Conservation (phyloP, 2,113 vertebrate genomes). For the Rhinoptilus africanus region DNA sequence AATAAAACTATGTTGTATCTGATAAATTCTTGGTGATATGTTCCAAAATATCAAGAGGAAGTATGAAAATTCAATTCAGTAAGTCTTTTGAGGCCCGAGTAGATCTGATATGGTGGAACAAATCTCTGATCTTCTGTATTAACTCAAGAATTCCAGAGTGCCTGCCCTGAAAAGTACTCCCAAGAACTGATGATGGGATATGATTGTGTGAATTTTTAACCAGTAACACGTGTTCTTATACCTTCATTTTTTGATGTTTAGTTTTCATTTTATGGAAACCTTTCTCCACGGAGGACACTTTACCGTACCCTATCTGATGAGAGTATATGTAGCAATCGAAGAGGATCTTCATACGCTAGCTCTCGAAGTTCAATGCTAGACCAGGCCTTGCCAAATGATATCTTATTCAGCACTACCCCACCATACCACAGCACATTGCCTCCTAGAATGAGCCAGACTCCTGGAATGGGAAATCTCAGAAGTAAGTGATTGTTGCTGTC, state of each 20-base stretch:
- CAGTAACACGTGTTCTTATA: not conserved
- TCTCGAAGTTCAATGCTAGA: constrained; percentile 93
- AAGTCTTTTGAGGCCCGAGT: not conserved
- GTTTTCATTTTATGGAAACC: constrained; percentile 81
- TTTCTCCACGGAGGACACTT: constrained; percentile 84
- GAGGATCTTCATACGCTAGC: constrained; percentile 86
- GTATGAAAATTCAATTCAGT: not conserved
- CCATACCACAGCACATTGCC: constrained; percentile 91
- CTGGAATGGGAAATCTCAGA: constrained; percentile 82
- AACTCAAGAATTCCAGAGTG: not conserved
- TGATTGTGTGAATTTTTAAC: not conserved
- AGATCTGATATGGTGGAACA: not conserved
- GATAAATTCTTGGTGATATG: not conserved
- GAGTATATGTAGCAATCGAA: constrained; percentile 90
- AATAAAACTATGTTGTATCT: constrained; percentile 1
- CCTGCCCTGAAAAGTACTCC: not conserved
- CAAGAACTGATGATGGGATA: not conserved
- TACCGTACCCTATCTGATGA: constrained; percentile 95
- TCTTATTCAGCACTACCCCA: constrained; percentile 94
- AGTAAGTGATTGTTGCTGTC: constrained; percentile 77
- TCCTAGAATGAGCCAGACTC: constrained; percentile 80
- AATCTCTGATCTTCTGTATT: not conserved
- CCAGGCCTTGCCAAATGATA: constrained; percentile 91
- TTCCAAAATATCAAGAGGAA: constrained; percentile 23
- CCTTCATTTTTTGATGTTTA: constrained; percentile 36